Evolutionary conservation across 1,140 invertebrate genomes (phyloP).

Genomic region (Neodiprion virginianus): DNA sequence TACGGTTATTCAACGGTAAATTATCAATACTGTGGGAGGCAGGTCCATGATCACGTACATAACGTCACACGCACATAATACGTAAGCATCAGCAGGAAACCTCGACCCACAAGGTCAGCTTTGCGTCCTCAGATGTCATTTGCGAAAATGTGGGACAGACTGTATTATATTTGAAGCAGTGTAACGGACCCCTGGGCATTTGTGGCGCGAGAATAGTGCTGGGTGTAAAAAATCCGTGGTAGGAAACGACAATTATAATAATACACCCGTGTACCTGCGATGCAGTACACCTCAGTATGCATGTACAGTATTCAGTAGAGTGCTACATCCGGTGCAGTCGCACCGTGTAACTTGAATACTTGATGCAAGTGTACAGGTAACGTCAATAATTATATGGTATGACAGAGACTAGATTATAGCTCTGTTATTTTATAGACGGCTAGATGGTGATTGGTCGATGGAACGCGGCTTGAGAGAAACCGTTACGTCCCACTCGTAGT

Average conservation of each 20-base stretch:
- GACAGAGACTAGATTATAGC: too few relatives aligned
- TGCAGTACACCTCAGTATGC: background rate
- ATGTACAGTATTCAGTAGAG: background rate
- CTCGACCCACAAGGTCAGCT: background rate
- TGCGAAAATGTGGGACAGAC: background rate
- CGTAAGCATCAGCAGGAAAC: background rate
- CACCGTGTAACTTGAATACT: background rate
- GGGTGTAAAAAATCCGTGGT: background rate
- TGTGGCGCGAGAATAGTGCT: too few relatives aligned
- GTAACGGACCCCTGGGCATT: background rate
- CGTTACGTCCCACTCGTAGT: background rate
- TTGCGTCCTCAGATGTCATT: background rate
- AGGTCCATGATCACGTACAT: background rate
- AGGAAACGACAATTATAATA: constrained; percentile 1
- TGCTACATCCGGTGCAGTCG: background rate
- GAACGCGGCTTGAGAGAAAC: background rate
- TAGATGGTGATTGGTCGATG: background rate
- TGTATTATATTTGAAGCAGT: background rate
- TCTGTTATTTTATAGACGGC: background rate
- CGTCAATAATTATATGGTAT: too few relatives aligned
- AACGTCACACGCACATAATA: background rate
- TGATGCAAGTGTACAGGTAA: background rate
- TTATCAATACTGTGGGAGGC: background rate
- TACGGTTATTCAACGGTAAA: background rate
- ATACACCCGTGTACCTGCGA: background rate